Base-by-base conservation (phyloP, 2,888 invertebrate genomes). In the Brachyopa scutellaris region DNA sequence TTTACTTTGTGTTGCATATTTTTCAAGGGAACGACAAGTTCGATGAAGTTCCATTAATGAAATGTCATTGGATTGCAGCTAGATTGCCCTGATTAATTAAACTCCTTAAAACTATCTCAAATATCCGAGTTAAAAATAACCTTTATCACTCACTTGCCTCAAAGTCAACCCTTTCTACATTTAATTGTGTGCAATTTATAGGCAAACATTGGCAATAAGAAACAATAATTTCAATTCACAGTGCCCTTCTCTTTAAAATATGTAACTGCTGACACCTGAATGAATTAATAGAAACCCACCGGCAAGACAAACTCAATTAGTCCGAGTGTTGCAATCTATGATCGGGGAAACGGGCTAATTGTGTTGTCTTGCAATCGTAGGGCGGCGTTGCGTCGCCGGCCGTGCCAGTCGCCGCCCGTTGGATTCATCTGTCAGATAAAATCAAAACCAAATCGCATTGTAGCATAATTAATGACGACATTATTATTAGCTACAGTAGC, bases 401-500 rank as follows among this genome's bases (percentile, higher is more conserved):
- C n/a, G n/a, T n/a, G n/a, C n/a, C 26, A 5, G 26, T 6, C 26
- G 26, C 26, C 21, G 40, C 53, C 64, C 17, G 19, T 42, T 62
- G 33, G 61, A 31, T 62, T 33, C 51, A 59, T 64, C 59, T 61
- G 82, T 72, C 82, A 77, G 82, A 82, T 82, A 72, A 53, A 26
- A 82, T 82, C 82, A 72, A 51, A 77, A 77, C n/a, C 70, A 82
- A 57, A 49, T 70, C 61, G 66, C 77, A 77, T 77, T 82, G 77
- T 77, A 33, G 38, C 36, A 82, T 77, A 77, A 82, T 82, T 82
- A 77, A 82, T 82, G 82, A 82, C 64, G 82, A 53, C 82, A 77
- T 82, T 82, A 77, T 82, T 82, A 77, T 82, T 77, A 82, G 82
- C 45, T 47, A 38, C 82, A 66, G 82, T 77, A 82, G 82, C 82